phyloP scores from a whole-genome alignment of 2,113 vertebrate species.

The Eubucco bourcierii region DNA sequence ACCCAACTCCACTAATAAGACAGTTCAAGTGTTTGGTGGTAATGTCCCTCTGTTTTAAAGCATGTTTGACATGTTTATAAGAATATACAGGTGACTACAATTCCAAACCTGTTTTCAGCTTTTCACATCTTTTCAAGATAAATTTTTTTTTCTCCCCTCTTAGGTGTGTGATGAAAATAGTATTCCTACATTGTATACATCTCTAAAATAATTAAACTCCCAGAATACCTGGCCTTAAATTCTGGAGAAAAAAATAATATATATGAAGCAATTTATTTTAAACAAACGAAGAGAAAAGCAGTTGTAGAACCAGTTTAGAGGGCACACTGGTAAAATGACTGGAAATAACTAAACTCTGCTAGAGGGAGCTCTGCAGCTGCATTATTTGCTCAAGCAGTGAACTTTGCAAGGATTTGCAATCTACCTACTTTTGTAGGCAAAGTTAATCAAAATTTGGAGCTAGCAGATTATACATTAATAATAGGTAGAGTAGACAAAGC shows the following conservation, averaged over 20 bases:
- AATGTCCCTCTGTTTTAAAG: neutral
- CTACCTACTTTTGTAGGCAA: neutral
- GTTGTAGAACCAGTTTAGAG: neutral
- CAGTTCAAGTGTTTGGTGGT: neutral
- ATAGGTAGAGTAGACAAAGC: neutral
- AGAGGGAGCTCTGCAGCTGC: constrained; percentile 61
- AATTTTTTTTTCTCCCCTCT: neutral
- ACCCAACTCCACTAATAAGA: accelerated
- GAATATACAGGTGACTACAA: neutral
- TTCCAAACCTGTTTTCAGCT: neutral
- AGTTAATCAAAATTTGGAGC: neutral
- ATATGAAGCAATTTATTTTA: neutral
- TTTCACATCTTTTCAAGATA: neutral
- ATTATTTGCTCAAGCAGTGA: neutral
- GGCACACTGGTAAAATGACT: neutral
- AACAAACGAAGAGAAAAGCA: neutral
- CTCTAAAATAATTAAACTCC: neutral
- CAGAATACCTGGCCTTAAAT: neutral
- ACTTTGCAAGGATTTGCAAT: neutral
- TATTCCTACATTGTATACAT: neutral
- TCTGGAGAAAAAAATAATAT: neutral
- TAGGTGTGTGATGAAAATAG: neutral
- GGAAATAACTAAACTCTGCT: constrained; percentile 25
- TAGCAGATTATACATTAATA: neutral
- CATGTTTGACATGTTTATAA: accelerated